Percentiles rank a stretch among this genome's conserved stretches.
These are phyloP conservation scores for Aplodontia rufa DNA, from an alignment of 2,113 vertebrate genomes.

Conservation along the genomic window DNA sequence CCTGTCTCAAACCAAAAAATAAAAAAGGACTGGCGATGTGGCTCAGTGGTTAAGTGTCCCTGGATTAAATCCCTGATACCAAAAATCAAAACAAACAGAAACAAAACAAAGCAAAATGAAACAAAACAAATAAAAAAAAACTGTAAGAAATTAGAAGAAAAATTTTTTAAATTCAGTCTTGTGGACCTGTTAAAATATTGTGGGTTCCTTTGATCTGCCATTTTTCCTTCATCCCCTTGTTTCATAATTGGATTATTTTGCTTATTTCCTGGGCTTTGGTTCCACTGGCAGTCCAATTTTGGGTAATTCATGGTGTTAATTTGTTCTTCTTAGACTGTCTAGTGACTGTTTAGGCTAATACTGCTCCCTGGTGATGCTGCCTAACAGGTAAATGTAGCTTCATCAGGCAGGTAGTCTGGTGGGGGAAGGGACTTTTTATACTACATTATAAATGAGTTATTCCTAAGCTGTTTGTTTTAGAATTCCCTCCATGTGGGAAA, in stretches of 20 bases:
- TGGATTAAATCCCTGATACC: too few relatives aligned
- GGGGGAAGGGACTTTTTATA: neutral
- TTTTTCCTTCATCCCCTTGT: neutral
- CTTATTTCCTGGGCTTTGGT: neutral
- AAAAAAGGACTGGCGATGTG: too few relatives aligned
- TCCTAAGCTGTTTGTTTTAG: neutral
- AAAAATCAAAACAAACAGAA: too few relatives aligned
- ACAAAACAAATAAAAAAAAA: too few relatives aligned
- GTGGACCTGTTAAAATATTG: too few relatives aligned
- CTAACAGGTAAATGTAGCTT: neutral
- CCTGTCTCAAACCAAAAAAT: too few relatives aligned
- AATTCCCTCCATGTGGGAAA: neutral
- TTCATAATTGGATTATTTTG: neutral
- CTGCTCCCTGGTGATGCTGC: neutral
- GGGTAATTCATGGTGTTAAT: neutral
- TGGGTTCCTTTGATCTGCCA: too few relatives aligned
- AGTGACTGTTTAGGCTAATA: neutral
- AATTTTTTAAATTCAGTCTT: too few relatives aligned
- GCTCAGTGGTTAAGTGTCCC: too few relatives aligned
- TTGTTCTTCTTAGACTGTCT: neutral
- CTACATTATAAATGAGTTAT: neutral
- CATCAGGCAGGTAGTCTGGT: neutral
- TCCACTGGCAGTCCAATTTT: neutral
- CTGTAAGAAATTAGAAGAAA: too few relatives aligned
- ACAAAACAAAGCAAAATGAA: too few relatives aligned